Conservation (phyloP, 2,797 vertebrate species). For the Cossypha caffra region DNA sequence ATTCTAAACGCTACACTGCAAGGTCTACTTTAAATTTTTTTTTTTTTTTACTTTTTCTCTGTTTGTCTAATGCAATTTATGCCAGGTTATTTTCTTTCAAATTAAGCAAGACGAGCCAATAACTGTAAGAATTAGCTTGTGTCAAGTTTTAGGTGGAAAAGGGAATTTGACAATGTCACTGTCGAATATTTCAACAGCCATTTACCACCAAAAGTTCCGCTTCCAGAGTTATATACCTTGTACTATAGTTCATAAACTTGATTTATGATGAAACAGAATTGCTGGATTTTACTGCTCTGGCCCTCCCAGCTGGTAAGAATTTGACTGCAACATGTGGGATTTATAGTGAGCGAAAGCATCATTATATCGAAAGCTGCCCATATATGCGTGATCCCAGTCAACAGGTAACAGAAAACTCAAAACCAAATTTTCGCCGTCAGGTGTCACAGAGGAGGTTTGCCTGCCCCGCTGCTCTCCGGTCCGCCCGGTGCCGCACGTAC, state of each 20-base stretch:
- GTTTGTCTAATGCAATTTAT: neutral
- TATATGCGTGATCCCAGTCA: neutral
- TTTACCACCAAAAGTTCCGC: neutral
- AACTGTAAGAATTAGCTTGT: neutral
- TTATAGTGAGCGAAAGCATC: neutral
- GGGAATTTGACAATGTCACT: neutral
- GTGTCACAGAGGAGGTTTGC: neutral
- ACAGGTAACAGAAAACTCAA: neutral
- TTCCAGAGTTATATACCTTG: slow-evolving; percentile 39
- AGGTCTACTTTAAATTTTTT: neutral
- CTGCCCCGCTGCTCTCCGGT: neutral
- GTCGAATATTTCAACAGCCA: neutral
- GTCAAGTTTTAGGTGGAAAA: neutral
- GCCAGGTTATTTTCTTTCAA: neutral
- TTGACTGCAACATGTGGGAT: slow-evolving; percentile 13
- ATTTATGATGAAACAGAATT: slow-evolving; percentile 42
- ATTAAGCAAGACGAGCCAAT: neutral
- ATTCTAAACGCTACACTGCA: neutral
- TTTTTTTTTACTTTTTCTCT: neutral
- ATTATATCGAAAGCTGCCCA: neutral
- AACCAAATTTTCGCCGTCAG: neutral
- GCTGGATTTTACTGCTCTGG: slow-evolving; percentile 28
- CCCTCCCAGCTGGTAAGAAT: slow-evolving; percentile 53
- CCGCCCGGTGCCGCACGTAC: neutral
- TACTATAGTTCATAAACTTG: slow-evolving; percentile 54